Conservation (phyloP, 2,113 vertebrate species). For the Gopherus flavomarginatus region DNA sequence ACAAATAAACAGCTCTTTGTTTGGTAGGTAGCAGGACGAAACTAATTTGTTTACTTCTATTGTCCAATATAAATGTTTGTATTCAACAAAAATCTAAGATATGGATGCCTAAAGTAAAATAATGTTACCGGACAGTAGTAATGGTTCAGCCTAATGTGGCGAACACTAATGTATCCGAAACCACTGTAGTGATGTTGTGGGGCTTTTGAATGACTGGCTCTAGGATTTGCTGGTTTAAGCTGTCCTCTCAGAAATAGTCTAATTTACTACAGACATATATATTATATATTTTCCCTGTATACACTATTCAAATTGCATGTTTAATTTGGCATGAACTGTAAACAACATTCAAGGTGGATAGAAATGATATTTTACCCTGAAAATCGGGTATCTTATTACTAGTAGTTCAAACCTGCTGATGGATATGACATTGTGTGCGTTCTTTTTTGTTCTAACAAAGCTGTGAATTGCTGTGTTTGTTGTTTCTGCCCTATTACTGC, state of each 20-base stretch:
- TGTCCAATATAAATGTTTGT: not conserved
- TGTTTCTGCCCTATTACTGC: constrained; percentile 2
- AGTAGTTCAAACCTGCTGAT: not conserved
- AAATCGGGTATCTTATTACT: not conserved
- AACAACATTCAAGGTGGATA: not conserved
- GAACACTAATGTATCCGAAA: not conserved
- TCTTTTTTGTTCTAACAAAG: not conserved
- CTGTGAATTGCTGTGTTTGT: not conserved
- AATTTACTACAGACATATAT: not conserved
- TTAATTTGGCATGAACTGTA: not conserved
- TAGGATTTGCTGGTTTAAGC: not conserved
- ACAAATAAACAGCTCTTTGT: not conserved
- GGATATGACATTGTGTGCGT: not conserved
- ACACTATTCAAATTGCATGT: not conserved
- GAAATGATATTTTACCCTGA: not conserved
- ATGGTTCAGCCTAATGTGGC: not conserved
- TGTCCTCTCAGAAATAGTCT: not conserved
- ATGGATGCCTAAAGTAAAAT: not conserved
- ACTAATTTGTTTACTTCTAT: not conserved
- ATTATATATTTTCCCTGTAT: not conserved
- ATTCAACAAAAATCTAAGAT: not conserved
- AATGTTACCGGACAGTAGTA: not conserved
- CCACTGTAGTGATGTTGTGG: not conserved
- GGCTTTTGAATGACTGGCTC: not conserved
- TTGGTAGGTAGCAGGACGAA: not conserved